Percentiles rank a stretch among this genome's conserved stretches.
These are phyloP conservation scores for Halcyon malimbica DNA, from an alignment of 2,113 vertebrate species.

Conservation along the genomic window DNA sequence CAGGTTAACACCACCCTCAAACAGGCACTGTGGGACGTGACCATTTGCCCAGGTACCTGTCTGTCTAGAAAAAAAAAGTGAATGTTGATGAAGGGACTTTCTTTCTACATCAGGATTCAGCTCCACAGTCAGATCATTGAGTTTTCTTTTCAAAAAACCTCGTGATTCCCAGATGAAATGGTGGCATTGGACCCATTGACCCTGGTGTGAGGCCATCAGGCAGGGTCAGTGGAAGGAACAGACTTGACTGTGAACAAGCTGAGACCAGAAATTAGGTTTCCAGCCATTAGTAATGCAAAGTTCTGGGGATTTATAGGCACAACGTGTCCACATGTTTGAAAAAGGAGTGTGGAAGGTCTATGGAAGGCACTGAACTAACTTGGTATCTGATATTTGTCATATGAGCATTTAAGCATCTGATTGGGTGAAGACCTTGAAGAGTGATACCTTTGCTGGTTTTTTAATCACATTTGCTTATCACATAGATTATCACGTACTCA, in stretches of 20 bases:
- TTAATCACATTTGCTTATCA: not conserved
- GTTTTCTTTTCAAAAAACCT: not conserved
- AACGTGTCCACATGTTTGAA: not conserved
- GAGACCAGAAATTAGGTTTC: not conserved
- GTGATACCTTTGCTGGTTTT: not conserved
- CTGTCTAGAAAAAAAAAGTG: not conserved
- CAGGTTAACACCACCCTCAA: not conserved
- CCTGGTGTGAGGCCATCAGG: not conserved
- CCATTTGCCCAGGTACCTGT: not conserved
- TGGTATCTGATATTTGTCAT: not conserved
- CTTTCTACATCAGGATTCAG: not conserved
- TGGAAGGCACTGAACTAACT: not conserved
- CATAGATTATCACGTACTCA: not conserved
- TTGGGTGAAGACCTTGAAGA: not conserved
- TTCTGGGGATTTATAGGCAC: not conserved
- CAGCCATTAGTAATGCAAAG: not conserved
- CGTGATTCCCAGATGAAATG: not conserved
- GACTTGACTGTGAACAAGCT: not conserved
- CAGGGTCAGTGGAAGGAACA: not conserved
- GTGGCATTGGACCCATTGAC: not conserved
- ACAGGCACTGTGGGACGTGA: not conserved
- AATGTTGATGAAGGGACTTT: not conserved
- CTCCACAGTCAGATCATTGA: not conserved
- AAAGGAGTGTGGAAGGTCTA: not conserved
- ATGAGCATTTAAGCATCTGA: not conserved